A percentile compares a stretch with the other conserved stretches of the same genome.
Evolutionary conservation across 2,797 vertebrate genomes (phyloP).

Genomic region (Simalia tracyae): DNA sequence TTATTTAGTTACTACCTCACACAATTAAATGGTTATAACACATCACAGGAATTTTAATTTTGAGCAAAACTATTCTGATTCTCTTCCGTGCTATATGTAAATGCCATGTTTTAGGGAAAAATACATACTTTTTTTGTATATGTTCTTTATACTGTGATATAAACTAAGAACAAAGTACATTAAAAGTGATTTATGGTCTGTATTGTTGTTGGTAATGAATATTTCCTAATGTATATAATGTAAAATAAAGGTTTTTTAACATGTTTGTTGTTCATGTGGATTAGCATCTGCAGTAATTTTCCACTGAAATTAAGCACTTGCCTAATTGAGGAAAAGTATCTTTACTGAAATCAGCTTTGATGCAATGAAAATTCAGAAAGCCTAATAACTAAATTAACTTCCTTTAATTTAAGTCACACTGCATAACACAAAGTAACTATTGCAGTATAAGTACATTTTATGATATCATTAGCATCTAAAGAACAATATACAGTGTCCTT

Average conservation of each 20-base stretch:
- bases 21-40: conserved; percentile 71
- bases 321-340: conserved; percentile 20
- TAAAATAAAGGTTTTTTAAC: conserved; percentile 85
- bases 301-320: conserved; percentile 30
- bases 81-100: conserved; percentile 71
- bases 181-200: conserved; percentile 76
- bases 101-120: conserved; percentile 71
- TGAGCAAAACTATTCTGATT: conserved; percentile 71
- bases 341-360: conserved; percentile 1
- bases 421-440: not conserved
- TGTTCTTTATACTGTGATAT: conserved; percentile 78
- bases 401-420: not conserved
- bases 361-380: not conserved
- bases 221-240: conserved; percentile 81
- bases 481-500: not conserved
- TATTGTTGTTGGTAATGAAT: conserved; percentile 75
- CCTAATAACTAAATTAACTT: not conserved
- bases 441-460: not conserved
- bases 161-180: conserved; percentile 77
- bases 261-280: conserved; percentile 73
- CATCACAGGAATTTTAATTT: conserved; percentile 73
- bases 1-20: conserved; percentile 87
- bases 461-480: not conserved
- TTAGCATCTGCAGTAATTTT: conserved; percentile 64
- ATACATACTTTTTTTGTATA: conserved; percentile 74